phyloP scores from a whole-genome alignment of 2,888 invertebrate genomes.

The Imbricaverruca yamaguchii region DNA sequence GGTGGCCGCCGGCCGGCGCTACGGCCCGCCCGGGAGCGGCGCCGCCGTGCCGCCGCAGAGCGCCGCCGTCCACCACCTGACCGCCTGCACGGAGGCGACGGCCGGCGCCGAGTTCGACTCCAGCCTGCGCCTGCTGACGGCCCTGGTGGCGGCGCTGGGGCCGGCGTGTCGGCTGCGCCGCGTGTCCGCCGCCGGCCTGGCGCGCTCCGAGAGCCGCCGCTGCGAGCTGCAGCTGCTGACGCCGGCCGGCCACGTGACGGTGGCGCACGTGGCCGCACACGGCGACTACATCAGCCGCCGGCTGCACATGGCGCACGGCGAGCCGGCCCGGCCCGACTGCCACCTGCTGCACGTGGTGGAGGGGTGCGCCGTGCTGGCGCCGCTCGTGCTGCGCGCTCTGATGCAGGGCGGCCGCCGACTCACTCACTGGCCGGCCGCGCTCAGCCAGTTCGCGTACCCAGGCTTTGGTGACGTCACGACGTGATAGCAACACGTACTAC shows the following conservation, averaged over 20 bases:
- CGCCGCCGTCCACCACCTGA: background rate
- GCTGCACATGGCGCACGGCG: background rate
- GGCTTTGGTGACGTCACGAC: background rate
- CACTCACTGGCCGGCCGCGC: background rate
- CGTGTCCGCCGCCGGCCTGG: background rate
- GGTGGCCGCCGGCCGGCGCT: slow-evolving; percentile 4
- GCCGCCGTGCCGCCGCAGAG: background rate
- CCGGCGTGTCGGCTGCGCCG: background rate
- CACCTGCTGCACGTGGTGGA: slow-evolving; percentile 21
- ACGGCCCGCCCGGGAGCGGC: background rate
- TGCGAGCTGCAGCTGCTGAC: background rate
- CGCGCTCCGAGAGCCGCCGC: slow-evolving; percentile 12
- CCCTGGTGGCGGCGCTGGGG: background rate
- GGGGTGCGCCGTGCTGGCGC: background rate
- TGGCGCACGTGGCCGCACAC: background rate
- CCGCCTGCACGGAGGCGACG: background rate
- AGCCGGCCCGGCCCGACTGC: background rate
- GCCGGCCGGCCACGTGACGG: background rate
- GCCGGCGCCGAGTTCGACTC: background rate
- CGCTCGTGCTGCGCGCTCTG: background rate
- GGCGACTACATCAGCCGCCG: slow-evolving; percentile 16
- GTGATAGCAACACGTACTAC: background rate
- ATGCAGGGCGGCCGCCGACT: background rate
- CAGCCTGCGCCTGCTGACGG: background rate
- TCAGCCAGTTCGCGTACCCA: background rate